Evolutionary conservation across 2,888 invertebrate species (phyloP).

Genomic region (Aphelenchoides bicaudatus): DNA sequence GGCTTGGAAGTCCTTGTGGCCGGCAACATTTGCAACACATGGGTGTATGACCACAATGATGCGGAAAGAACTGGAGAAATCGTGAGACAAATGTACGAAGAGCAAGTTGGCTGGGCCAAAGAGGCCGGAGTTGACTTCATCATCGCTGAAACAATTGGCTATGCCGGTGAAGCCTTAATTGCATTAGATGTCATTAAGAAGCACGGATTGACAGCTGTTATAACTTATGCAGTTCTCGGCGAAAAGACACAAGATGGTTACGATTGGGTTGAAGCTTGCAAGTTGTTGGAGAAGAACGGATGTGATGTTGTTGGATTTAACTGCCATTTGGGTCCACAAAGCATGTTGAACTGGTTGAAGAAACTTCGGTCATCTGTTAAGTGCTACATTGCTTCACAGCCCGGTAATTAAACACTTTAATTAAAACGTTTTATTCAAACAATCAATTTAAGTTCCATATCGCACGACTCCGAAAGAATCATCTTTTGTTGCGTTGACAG

Average conservation of each 20-base stretch:
- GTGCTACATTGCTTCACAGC: background rate
- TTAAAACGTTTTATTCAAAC: too few species aligned
- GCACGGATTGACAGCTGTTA: conserved; percentile 57
- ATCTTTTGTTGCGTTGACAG: background rate
- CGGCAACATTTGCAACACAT: conserved; percentile 60
- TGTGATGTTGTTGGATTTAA: conserved; percentile 60
- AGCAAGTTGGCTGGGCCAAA: conserved; percentile 60
- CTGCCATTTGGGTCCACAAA: conserved; percentile 49
- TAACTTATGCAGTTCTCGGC: conserved; percentile 44
- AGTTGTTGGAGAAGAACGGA: conserved; percentile 50
- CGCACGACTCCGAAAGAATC: background rate
- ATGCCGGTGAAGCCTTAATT: conserved; percentile 52
- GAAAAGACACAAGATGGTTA: conserved; percentile 47
- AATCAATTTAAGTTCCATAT: conserved; percentile 4
- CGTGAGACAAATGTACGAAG: conserved; percentile 55
- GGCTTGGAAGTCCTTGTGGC: conserved; percentile 57
- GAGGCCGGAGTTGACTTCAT: conserved; percentile 60
- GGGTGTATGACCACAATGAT: conserved; percentile 48
- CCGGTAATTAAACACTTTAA: too few species aligned
- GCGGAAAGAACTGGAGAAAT: conserved; percentile 25
- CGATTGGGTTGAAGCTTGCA: background rate
- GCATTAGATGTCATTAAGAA: conserved; percentile 57
- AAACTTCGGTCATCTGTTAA: background rate
- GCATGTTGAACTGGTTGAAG: conserved; percentile 52
- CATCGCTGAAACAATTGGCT: conserved; percentile 59